Conservation (phyloP, 2,113 vertebrate genomes). For the Dissostichus mawsoni region DNA sequence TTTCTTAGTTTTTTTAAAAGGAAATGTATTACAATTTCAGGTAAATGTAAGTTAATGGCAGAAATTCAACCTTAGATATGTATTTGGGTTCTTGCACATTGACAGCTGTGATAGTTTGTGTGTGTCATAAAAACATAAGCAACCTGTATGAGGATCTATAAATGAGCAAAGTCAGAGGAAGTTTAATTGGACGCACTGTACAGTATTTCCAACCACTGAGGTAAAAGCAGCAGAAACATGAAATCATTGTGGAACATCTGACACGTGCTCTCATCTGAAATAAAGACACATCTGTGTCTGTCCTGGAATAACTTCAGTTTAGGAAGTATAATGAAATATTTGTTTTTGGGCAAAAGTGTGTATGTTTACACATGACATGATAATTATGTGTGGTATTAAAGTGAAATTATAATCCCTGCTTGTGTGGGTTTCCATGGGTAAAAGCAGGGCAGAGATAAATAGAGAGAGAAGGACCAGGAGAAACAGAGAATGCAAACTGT, state of each 20-base stretch:
- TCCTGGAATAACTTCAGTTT: neutral
- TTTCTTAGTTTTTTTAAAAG: no score
- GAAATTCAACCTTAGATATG: neutral
- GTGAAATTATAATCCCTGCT: constrained; percentile 4
- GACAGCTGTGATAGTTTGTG: neutral
- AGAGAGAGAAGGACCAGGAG: neutral
- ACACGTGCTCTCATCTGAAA: constrained; percentile 42
- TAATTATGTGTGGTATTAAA: constrained; percentile 64
- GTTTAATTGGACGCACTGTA: constrained; percentile 38
- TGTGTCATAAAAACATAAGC: neutral
- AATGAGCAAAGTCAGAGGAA: constrained; percentile 47
- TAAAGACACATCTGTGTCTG: constrained; percentile 49
- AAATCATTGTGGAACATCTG: constrained; percentile 69
- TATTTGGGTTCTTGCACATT: neutral
- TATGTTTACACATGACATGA: constrained; percentile 10
- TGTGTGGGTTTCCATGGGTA: neutral
- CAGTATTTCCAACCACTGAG: constrained; percentile 40
- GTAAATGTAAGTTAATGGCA: neutral
- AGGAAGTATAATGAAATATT: constrained; percentile 25
- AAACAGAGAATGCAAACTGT: neutral
- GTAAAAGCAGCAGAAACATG: constrained; percentile 46
- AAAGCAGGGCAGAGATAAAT: neutral
- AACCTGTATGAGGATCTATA: constrained; percentile 11
- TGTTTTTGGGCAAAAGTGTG: neutral
- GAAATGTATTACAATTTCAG: no score